Conservation (phyloP, 2,113 vertebrate genomes). For the Dipodomys ordii region DNA sequence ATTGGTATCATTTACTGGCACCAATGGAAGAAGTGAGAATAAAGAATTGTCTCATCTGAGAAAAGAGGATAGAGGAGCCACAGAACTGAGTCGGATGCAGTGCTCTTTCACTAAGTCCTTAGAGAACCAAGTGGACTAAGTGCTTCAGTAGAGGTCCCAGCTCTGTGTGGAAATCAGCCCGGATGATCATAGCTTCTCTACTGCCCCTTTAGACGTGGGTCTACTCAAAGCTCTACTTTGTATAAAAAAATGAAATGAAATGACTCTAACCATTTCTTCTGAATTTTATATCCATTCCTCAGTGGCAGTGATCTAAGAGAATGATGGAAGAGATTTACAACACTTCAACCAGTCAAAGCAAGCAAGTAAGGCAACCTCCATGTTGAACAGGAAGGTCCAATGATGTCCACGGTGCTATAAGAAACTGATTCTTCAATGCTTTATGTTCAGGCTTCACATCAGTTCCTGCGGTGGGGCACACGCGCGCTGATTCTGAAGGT, state of each 20-base stretch:
- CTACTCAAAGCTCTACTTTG: background rate
- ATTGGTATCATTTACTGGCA: background rate
- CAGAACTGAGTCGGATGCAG: too few relatives aligned
- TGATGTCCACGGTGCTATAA: background rate
- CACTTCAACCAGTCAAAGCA: slow-evolving; percentile 13
- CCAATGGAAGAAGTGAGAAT: background rate
- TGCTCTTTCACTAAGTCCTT: background rate
- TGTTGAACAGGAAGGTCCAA: background rate
- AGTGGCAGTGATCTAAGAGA: background rate
- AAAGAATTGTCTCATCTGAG: background rate
- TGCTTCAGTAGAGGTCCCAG: background rate
- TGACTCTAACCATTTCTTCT: background rate
- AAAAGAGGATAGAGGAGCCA: background rate
- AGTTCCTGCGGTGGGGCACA: background rate
- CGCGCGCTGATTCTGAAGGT: background rate
- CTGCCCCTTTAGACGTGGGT: background rate
- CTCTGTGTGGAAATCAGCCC: background rate
- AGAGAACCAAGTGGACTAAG: background rate
- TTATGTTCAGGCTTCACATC: background rate
- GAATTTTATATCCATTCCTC: background rate
- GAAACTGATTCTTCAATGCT: background rate
- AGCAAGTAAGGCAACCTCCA: background rate
- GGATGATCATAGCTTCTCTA: background rate
- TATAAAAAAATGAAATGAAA: background rate
- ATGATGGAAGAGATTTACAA: background rate